Evolutionary conservation across 1,140 invertebrate genomes (phyloP).

Genomic region (Apis cerana): DNA sequence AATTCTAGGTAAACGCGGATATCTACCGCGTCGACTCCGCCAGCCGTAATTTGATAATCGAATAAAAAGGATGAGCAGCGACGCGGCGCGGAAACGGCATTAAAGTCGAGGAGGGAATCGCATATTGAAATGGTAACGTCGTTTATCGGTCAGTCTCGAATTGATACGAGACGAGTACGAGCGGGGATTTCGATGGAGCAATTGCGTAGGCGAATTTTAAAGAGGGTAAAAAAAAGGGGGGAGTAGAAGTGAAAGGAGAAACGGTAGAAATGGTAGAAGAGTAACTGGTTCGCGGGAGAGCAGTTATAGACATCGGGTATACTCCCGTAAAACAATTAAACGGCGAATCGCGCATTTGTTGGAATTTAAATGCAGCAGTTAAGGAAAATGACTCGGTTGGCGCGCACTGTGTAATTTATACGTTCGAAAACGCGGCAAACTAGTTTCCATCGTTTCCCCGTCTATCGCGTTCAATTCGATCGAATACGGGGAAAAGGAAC

Average conservation of each 20-base stretch:
- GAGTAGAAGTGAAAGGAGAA: background rate
- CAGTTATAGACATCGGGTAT: slow-evolving; percentile 17
- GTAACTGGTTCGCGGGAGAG: slow-evolving; percentile 7
- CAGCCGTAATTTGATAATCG: slow-evolving; percentile 25
- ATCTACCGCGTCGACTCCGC: background rate
- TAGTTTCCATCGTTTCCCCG: background rate
- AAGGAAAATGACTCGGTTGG: slow-evolving; percentile 23
- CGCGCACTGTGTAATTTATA: slow-evolving; percentile 27
- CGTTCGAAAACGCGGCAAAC: background rate
- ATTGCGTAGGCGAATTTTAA: background rate
- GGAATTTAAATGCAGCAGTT: slow-evolving; percentile 43
- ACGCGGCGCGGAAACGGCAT: background rate
- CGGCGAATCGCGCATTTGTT: slow-evolving; percentile 36
- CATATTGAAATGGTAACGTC: slow-evolving; percentile 11
- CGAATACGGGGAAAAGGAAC: too few relatives aligned
- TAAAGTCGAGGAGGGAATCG: slow-evolving; percentile 16
- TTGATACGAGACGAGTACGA: background rate
- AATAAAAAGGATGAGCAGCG: background rate
- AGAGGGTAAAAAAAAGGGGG: background rate
- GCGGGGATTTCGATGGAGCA: background rate
- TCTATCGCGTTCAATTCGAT: background rate
- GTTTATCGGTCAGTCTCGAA: slow-evolving; percentile 21
- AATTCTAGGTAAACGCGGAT: background rate
- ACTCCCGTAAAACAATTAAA: slow-evolving; percentile 39
- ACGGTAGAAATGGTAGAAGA: background rate